phyloP scores from a whole-genome alignment of 2,888 invertebrate species.

The Drosophila ezoana region DNA sequence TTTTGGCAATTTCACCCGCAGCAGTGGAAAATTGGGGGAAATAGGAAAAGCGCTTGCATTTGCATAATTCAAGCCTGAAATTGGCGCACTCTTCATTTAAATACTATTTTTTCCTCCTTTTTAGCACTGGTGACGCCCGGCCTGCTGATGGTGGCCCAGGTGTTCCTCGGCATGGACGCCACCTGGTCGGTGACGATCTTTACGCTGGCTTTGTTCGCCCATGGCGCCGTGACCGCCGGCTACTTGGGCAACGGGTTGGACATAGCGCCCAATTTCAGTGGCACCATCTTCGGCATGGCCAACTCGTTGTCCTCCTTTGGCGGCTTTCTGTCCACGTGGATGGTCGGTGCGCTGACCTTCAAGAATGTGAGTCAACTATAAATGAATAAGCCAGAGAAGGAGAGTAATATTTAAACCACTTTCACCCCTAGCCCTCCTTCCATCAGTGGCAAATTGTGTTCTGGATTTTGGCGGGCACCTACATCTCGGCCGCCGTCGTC shows the following conservation, averaged over 20 bases:
- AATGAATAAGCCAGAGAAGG: background rate
- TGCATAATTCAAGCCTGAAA: no score
- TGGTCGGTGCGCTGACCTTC: slow-evolving; percentile 92
- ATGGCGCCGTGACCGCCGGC: slow-evolving; percentile 94
- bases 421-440: slow-evolving; percentile 88
- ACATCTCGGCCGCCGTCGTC: slow-evolving; percentile 88
- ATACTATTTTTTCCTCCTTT: background rate
- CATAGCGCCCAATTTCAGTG: slow-evolving; percentile 94
- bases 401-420: background rate
- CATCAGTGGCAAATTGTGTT: slow-evolving; percentile 93
- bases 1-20: no score
- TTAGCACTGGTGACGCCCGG: slow-evolving; percentile 88
- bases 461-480: slow-evolving; percentile 91
- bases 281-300: slow-evolving; percentile 95
- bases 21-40: no score
- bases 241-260: slow-evolving; percentile 94
- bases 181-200: slow-evolving; percentile 91
- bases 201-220: slow-evolving; percentile 91
- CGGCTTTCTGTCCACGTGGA: slow-evolving; percentile 92
- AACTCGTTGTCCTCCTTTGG: slow-evolving; percentile 93
- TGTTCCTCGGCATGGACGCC: slow-evolving; percentile 89
- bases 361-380: slow-evolving; percentile 87
- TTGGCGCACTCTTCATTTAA: no score
- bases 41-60: no score
- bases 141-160: slow-evolving; percentile 91